phyloP scores from a whole-genome alignment of 2,888 invertebrate species.

The Ectemnius cavifrons region DNA sequence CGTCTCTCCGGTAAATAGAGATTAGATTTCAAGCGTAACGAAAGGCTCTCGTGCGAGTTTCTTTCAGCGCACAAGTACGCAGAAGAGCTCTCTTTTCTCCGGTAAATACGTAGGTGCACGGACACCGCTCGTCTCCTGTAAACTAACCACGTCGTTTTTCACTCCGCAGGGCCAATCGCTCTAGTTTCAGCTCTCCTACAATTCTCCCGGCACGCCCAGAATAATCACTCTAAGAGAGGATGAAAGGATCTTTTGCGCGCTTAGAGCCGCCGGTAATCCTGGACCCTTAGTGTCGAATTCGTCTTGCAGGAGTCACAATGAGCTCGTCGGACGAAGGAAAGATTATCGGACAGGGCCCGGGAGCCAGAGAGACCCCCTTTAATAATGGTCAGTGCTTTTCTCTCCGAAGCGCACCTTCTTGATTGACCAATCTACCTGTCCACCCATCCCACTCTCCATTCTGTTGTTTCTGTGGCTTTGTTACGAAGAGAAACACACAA shows the following conservation, averaged over 20 bases:
- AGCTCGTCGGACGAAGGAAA: conserved; percentile 25
- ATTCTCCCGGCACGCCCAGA: conserved; percentile 42
- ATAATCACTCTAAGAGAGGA: conserved; percentile 50
- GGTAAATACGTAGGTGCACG: conserved; percentile 17
- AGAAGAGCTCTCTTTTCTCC: neutral
- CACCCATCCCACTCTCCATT: neutral
- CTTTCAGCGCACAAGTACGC: neutral
- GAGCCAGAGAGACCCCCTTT: conserved; percentile 23
- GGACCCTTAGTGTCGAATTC: conserved; percentile 48
- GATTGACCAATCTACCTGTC: conserved; percentile 32
- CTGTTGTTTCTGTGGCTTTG: conserved; percentile 21
- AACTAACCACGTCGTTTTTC: conserved; percentile 33
- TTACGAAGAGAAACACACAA: conserved; percentile 26
- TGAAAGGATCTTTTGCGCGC: conserved; percentile 39
- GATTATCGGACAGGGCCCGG: conserved; percentile 27
- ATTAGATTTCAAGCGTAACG: conserved; percentile 32
- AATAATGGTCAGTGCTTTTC: conserved; percentile 34
- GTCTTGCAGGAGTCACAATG: conserved; percentile 35
- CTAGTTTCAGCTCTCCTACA: conserved; percentile 29
- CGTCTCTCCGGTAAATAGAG: conserved; percentile 28
- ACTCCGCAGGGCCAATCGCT: conserved; percentile 31
- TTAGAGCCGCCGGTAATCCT: conserved; percentile 15
- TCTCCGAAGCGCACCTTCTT: conserved; percentile 12
- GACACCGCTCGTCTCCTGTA: conserved; percentile 7
- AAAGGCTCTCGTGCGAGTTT: neutral